A percentile compares a stretch with the other conserved stretches of the same genome.
phyloP scores from a whole-genome alignment of 2,113 vertebrate genomes.

The Epinephelus fuscoguttatus region DNA sequence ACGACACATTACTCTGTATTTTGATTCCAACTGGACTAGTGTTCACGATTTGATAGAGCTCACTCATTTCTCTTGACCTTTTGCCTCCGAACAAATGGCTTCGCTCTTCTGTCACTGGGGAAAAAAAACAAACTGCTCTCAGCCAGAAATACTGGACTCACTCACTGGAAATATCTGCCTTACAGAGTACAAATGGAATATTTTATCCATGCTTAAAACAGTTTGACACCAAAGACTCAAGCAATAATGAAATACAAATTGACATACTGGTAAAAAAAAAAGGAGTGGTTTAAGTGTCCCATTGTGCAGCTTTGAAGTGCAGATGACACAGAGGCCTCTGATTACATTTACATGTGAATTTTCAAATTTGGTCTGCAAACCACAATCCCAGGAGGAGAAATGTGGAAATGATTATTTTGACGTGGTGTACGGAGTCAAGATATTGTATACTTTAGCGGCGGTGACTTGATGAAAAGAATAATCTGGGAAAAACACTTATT shows the following conservation, averaged over 20 bases:
- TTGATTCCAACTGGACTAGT: conserved; percentile 21
- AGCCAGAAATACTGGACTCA: neutral
- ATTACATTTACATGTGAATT: conserved; percentile 47
- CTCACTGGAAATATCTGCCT: neutral
- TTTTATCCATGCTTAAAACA: neutral
- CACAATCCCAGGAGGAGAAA: neutral
- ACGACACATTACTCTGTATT: neutral
- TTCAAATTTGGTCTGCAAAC: neutral
- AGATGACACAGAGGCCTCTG: conserved; percentile 15
- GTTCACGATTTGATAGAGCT: conserved; percentile 44
- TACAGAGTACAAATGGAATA: conserved; percentile 22
- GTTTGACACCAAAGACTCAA: conserved; percentile 9
- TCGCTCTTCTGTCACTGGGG: conserved; percentile 1
- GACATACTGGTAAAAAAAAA: neutral
- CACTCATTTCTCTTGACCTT: conserved; percentile 46
- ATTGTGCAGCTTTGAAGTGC: conserved; percentile 37
- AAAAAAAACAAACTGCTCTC: neutral
- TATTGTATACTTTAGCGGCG: neutral
- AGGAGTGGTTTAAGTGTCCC: conserved; percentile 6
- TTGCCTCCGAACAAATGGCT: conserved; percentile 40
- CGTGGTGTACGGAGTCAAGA: conserved; percentile 1
- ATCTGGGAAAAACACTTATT: neutral
- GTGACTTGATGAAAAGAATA: conserved; percentile 10
- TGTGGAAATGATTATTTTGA: conserved; percentile 26
- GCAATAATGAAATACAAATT: conserved; percentile 20